Conservation (phyloP, 2,113 vertebrate genomes). For the Piaya cayana region DNA sequence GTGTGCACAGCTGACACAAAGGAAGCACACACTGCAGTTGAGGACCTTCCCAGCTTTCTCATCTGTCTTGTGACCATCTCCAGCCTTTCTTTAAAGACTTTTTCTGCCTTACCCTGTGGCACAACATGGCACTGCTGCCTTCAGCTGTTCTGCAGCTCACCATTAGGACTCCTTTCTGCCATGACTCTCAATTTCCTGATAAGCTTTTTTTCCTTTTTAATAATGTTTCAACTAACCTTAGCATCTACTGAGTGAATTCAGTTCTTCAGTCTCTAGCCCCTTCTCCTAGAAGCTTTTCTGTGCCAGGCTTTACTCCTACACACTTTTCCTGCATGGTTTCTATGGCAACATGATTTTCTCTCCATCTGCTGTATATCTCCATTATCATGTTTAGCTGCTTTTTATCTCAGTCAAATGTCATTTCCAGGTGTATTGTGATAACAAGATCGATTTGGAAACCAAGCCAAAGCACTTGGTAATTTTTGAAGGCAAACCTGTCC, state of each 20-base stretch:
- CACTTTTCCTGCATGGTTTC: constrained; percentile 36
- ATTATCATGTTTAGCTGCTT: constrained; percentile 8
- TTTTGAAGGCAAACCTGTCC: background rate
- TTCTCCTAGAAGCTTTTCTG: background rate
- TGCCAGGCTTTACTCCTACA: constrained; percentile 34
- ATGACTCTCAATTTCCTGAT: background rate
- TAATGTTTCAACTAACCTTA: background rate
- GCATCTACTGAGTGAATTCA: background rate
- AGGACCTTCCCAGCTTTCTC: background rate
- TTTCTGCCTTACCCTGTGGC: background rate
- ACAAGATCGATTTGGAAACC: background rate
- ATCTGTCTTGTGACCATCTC: background rate
- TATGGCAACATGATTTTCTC: constrained; percentile 46
- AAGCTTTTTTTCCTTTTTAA: background rate
- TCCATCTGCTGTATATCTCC: constrained; percentile 35
- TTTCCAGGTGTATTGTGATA: background rate
- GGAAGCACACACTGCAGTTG: rapidly evolving
- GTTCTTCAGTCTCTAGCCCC: background rate
- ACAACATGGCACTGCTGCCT: background rate
- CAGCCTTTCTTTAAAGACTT: background rate
- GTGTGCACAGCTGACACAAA: background rate
- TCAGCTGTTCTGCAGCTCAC: background rate
- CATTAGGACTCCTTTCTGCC: background rate
- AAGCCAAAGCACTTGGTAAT: background rate
- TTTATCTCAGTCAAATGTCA: background rate